Base-by-base conservation (phyloP, 2,113 vertebrate genomes). In the Loxodonta africana region DNA sequence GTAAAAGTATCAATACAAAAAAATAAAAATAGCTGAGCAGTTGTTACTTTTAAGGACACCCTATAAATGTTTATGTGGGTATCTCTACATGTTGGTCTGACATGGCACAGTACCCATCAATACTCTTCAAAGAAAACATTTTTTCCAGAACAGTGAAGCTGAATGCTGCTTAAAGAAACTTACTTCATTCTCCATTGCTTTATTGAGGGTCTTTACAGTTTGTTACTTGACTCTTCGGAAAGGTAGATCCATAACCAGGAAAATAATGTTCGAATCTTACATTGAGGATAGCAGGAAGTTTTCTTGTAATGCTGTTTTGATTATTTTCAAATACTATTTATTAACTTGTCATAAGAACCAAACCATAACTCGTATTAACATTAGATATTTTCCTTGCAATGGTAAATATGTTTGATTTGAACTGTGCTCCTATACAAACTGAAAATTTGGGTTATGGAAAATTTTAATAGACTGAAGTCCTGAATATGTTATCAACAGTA, bases 111-210 rank as follows among this genome's bases (percentile, higher is more conserved):
- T 94, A 33, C 48, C 60, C 60, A 71, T 69, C 17, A 77, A 5
- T 69, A 73, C 17, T 91, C 89, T 87, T 87, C 73, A 80, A 84
- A 91, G 10, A 90, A 96, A 90, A 65, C 23, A 10, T 48, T 82
- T 94, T 91, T 88, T 95, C 11, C 53, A 63, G 41, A 73, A 83
- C 25, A 33, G 46, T 77, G 46, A 90, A 90, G 84, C 62, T 67
- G 8, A 90, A 84, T 74, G 41, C 15, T 74, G 18, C 33, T 94
- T 76, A 30, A 80, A 77, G 69, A 84, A 94, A 83, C n/a, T 63
- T 80, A 25, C 33, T 87, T 74, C 12, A 44, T 63, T 51, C 86
- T 28, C n/a, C 76, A 20, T 77, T 76, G 63, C 41, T 74, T 63
- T 41, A 44, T 89, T 57, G 67, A 84, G 26, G 33, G 67, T 44